Percentiles rank a stretch among this genome's conserved stretches.
These are phyloP conservation scores for Sinopyrophorus schimmeli DNA, from an alignment of 2,888 invertebrate species.

Conservation along the genomic window DNA sequence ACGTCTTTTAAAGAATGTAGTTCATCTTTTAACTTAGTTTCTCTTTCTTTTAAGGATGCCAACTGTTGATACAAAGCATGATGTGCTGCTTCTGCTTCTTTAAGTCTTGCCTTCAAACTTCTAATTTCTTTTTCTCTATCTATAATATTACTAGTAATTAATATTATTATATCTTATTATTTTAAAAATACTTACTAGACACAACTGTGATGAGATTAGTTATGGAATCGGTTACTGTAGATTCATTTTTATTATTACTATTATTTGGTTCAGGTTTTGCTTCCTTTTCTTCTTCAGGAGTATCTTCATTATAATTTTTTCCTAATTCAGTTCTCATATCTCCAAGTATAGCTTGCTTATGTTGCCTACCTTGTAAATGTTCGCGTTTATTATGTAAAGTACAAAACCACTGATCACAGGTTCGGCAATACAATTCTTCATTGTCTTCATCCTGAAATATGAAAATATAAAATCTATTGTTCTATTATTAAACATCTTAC, in stretches of 20 bases:
- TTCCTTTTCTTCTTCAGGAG: slow-evolving; percentile 36
- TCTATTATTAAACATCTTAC: slow-evolving; percentile 43
- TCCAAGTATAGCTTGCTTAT: slow-evolving; percentile 56
- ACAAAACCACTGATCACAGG: slow-evolving; percentile 63
- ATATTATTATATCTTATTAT: neutral
- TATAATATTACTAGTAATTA: slow-evolving; percentile 30
- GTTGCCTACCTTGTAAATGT: slow-evolving; percentile 61
- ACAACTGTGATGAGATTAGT: slow-evolving; percentile 46
- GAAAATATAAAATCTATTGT: neutral
- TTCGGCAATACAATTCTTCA: slow-evolving; percentile 61
- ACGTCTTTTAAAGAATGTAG: slow-evolving; percentile 44
- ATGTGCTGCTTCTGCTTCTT: slow-evolving; percentile 46
- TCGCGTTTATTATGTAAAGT: slow-evolving; percentile 63
- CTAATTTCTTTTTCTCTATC: slow-evolving; percentile 54
- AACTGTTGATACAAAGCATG: slow-evolving; percentile 48
- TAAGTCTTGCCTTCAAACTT: slow-evolving; percentile 44
- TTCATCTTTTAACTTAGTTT: slow-evolving; percentile 47
- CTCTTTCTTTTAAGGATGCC: slow-evolving; percentile 46
- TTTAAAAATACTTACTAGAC: slow-evolving; percentile 44
- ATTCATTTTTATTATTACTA: slow-evolving; percentile 28
- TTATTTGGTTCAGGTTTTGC: slow-evolving; percentile 10
- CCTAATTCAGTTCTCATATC: slow-evolving; percentile 52
- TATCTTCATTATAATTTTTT: slow-evolving; percentile 47
- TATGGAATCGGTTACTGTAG: slow-evolving; percentile 50
- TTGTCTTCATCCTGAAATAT: slow-evolving; percentile 59